A percentile compares a stretch with the other conserved stretches of the same genome.
phyloP scores from a whole-genome alignment of 2,888 invertebrate genomes.

The Clitarchus hookeri region DNA sequence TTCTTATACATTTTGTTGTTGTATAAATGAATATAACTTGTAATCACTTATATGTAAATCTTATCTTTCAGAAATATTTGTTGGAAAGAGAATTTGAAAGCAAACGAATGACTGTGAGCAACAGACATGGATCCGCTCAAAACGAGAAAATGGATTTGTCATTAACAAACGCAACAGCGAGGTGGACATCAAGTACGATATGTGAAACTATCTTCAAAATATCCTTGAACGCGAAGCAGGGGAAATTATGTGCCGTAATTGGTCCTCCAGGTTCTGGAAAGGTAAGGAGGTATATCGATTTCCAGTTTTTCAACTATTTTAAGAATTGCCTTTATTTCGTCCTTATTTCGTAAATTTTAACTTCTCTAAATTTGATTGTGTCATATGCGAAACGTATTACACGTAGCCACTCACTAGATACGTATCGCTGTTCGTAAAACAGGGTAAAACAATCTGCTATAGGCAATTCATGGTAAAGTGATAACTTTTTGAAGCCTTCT shows the following conservation, averaged over 20 bases:
- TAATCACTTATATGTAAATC: neutral
- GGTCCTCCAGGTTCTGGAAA: slow-evolving; percentile 66
- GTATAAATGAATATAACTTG: too few relatives aligned
- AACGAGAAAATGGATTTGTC: slow-evolving; percentile 23
- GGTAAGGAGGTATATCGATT: slow-evolving; percentile 38
- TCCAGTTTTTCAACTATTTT: too few relatives aligned
- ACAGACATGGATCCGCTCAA: slow-evolving; percentile 5
- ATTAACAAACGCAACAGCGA: slow-evolving; percentile 39
- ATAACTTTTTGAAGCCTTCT: too few relatives aligned
- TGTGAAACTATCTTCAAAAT: slow-evolving; percentile 56
- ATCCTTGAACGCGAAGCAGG: slow-evolving; percentile 60
- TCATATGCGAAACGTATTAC: too few relatives aligned
- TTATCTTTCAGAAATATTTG: neutral
- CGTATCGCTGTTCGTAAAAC: too few relatives aligned
- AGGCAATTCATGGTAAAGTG: too few relatives aligned
- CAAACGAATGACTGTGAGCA: neutral
- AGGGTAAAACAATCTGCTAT: too few relatives aligned
- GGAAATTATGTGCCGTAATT: slow-evolving; percentile 72
- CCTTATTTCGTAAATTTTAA: too few relatives aligned
- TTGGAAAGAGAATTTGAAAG: slow-evolving; percentile 11
- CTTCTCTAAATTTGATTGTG: too few relatives aligned
- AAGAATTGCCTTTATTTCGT: too few relatives aligned
- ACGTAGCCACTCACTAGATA: too few relatives aligned
- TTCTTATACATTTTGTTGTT: too few relatives aligned
- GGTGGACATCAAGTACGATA: slow-evolving; percentile 43